These are phyloP conservation scores for Simalia tracyae DNA, from an alignment of 2,797 vertebrate genomes.

Conservation along the genomic window DNA sequence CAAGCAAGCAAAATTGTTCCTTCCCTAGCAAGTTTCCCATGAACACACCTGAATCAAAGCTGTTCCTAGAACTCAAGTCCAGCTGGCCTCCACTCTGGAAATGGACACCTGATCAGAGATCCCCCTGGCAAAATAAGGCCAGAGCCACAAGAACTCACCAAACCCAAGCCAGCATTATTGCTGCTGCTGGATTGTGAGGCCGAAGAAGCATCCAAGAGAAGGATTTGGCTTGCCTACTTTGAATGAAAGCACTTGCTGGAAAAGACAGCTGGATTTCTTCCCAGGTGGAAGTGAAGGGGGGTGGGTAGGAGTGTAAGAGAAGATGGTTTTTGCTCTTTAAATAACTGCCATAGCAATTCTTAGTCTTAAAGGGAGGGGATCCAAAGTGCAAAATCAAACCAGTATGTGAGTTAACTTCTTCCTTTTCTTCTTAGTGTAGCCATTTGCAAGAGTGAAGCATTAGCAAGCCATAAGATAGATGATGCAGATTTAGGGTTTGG, in stretches of 20 bases:
- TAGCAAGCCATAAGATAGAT: too few species aligned
- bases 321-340: slow-evolving; percentile 21
- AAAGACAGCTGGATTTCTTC: slow-evolving; percentile 39
- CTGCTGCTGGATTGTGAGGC: slow-evolving; percentile 22
- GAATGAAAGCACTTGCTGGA: slow-evolving; percentile 42
- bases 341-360: background rate
- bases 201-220: slow-evolving; percentile 18
- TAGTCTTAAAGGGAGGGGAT: background rate
- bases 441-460: background rate
- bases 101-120: slow-evolving; percentile 33
- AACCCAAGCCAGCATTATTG: background rate
- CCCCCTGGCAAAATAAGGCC: slow-evolving; percentile 35
- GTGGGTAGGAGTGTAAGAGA: background rate
- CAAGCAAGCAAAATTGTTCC: background rate
- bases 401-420: slow-evolving; percentile 17
- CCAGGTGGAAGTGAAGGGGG: slow-evolving; percentile 25
- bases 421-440: slow-evolving; percentile 61
- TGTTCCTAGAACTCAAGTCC: background rate
- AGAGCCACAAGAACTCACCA: slow-evolving; percentile 16
- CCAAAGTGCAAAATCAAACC: slow-evolving; percentile 47
- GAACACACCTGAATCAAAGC: slow-evolving; percentile 47
- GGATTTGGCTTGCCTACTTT: slow-evolving; percentile 23
- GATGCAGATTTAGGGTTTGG: background rate
- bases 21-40: background rate
- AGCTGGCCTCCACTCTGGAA: slow-evolving; percentile 31